A percentile compares a stretch with the other conserved stretches of the same genome.
These are phyloP conservation scores for Bombylius discolor DNA, from an alignment of 2,888 invertebrate genomes.

Conservation along the genomic window DNA sequence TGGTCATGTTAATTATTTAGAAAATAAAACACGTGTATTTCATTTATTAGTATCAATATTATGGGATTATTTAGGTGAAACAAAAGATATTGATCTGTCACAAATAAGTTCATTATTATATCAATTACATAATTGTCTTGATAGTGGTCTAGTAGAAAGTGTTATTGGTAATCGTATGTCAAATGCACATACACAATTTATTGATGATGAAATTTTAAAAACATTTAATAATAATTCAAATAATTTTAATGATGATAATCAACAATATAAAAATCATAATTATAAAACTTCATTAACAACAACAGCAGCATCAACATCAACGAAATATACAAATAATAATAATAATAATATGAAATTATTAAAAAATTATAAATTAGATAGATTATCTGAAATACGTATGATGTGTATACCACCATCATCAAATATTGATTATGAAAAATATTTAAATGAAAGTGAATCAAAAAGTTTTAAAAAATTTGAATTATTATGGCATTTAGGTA, in stretches of 20 bases:
- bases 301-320: constrained; percentile 5
- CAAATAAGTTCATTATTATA: constrained; percentile 52
- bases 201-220: constrained; percentile 2
- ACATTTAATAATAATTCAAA: not conserved
- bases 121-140: constrained; percentile 60
- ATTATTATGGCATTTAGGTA: constrained; percentile 60
- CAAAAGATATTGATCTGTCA: constrained; percentile 25
- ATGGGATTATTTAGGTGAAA: constrained; percentile 52
- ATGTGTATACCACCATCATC: constrained; percentile 27
- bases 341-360: constrained; percentile 18
- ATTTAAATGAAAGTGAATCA: constrained; percentile 31
- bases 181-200: constrained; percentile 11
- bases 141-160: constrained; percentile 51
- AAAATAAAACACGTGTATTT: constrained; percentile 53
- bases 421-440: constrained; percentile 20
- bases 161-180: constrained; percentile 45
- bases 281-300: constrained; percentile 5
- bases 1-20: constrained; percentile 51
- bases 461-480: constrained; percentile 35
- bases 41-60: constrained; percentile 52
- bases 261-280: not conserved
- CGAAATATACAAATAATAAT: not conserved
- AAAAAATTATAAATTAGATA: constrained; percentile 27
- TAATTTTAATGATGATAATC: not conserved
- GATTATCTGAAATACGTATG: constrained; percentile 29